These are phyloP conservation scores for Pontoporia blainvillei DNA, from an alignment of 2,113 vertebrate genomes.

Conservation along the genomic window DNA sequence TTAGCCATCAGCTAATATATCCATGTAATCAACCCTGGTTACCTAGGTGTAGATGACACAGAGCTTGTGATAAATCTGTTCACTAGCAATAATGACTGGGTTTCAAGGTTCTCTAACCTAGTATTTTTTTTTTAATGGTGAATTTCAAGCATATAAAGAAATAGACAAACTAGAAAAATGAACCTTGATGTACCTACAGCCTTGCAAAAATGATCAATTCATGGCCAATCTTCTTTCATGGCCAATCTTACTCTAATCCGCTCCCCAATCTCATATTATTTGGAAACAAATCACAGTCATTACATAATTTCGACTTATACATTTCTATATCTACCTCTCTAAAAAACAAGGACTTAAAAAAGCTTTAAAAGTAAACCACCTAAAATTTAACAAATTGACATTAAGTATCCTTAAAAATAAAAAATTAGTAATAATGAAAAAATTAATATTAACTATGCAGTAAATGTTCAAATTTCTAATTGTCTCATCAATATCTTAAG, in stretches of 20 bases:
- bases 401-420: not conserved
- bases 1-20: not conserved
- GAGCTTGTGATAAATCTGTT: not conserved
- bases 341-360: not conserved
- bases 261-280: not conserved
- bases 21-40: not conserved
- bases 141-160: not conserved
- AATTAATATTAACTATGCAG: not conserved
- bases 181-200: not conserved
- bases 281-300: not conserved
- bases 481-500: not conserved
- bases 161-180: not conserved
- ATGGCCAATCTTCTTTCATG: not conserved
- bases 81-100: not conserved
- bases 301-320: not conserved
- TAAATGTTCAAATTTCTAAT: not conserved
- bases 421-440: not conserved
- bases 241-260: not conserved
- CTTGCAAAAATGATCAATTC: not conserved
- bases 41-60: not conserved
- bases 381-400: not conserved
- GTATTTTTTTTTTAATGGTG: not conserved
- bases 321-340: not conserved
- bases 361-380: not conserved
- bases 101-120: not conserved